A percentile compares a stretch with the other conserved stretches of the same genome.
phyloP scores from a whole-genome alignment of 23 tunicate species.

The Styela clava region DNA sequence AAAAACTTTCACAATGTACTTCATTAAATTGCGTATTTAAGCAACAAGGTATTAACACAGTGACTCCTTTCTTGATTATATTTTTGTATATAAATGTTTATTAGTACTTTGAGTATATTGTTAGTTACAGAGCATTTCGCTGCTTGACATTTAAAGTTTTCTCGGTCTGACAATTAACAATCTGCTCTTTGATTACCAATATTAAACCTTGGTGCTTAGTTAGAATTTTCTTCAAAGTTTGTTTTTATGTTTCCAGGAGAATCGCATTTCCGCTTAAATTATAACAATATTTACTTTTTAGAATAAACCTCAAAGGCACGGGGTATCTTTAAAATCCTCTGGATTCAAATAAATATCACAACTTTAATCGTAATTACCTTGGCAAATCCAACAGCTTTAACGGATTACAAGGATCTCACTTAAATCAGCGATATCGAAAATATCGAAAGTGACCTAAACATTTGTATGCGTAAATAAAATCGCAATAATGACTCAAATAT shows the following conservation, averaged over 20 bases:
- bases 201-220: too few relatives aligned
- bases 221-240: too few relatives aligned
- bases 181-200: too few relatives aligned
- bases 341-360: neutral
- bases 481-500: neutral
- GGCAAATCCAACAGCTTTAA: neutral
- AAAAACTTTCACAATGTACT: too few relatives aligned
- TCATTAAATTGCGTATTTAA: too few relatives aligned
- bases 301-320: neutral
- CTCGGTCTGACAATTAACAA: too few relatives aligned
- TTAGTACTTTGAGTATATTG: too few relatives aligned
- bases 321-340: neutral
- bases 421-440: neutral
- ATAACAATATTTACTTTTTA: neutral
- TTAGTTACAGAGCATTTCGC: too few relatives aligned
- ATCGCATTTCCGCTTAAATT: neutral
- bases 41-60: too few relatives aligned
- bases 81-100: too few relatives aligned
- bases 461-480: neutral
- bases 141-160: too few relatives aligned
- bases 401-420: neutral
- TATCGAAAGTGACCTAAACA: neutral
- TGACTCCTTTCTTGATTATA: too few relatives aligned
- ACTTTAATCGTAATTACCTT: neutral
- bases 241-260: neutral